Percentiles rank a stretch among this genome's conserved stretches.
Conservation (phyloP, 2,888 invertebrate species). For the Tipula helvola region DNA sequence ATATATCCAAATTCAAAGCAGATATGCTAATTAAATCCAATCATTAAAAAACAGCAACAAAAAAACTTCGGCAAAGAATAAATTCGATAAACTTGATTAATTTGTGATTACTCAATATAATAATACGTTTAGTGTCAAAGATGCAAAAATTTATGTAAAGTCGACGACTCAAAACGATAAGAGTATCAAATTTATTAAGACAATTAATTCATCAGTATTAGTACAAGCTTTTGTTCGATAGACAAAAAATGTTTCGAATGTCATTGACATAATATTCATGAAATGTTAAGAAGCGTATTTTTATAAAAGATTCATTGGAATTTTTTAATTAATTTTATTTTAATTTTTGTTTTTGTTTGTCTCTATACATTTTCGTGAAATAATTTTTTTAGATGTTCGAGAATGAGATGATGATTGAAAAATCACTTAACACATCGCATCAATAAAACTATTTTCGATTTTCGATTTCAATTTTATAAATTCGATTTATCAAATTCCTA, state of each 20-base stretch:
- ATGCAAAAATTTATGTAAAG: background rate
- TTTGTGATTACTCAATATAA: background rate
- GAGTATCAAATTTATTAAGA: background rate
- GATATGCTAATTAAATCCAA: background rate
- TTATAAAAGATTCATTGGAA: background rate
- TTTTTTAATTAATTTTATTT: background rate
- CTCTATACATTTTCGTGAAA: background rate
- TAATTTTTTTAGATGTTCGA: background rate
- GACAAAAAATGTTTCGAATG: background rate
- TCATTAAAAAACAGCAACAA: background rate
- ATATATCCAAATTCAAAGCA: background rate
- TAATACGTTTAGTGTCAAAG: background rate
- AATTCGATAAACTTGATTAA: background rate
- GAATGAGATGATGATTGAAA: background rate
- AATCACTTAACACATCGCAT: background rate
- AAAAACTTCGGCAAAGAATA: too few relatives aligned
- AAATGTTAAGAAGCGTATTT: background rate
- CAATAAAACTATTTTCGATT: background rate
- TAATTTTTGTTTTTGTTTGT: background rate
- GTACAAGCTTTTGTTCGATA: background rate
- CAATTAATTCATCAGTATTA: background rate
- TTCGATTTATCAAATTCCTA: background rate
- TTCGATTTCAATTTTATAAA: background rate
- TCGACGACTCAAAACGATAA: background rate
- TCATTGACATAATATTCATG: background rate